Evolutionary conservation across 2,888 invertebrate species (phyloP).

Genomic region (Exephanes ischioxanthus): DNA sequence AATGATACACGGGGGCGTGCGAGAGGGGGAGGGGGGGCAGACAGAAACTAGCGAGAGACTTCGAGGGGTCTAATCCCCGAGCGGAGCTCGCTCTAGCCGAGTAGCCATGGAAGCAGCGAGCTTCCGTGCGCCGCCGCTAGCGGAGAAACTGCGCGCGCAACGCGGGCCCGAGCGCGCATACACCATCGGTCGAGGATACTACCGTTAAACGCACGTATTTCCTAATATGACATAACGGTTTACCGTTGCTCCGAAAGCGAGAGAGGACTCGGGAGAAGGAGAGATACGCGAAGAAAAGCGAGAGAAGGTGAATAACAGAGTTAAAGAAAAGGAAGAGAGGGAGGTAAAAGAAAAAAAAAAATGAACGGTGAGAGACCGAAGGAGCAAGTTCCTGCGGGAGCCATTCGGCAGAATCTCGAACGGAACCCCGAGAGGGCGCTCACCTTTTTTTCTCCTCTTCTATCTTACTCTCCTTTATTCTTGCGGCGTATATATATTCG

Average conservation of each 20-base stretch:
- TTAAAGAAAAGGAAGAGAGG: constrained; percentile 54
- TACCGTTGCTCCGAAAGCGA: constrained; percentile 72
- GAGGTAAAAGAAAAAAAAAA: constrained; percentile 52
- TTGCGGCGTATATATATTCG: constrained; percentile 4
- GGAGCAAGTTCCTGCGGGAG: constrained; percentile 65
- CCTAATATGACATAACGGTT: constrained; percentile 85
- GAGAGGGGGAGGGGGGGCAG: background rate
- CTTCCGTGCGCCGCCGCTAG: constrained; percentile 13
- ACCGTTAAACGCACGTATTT: constrained; percentile 83
- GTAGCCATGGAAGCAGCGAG: background rate
- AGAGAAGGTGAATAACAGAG: constrained; percentile 35
- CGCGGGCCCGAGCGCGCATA: constrained; percentile 34
- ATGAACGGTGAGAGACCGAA: constrained; percentile 27
- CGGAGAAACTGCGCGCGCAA: constrained; percentile 18
- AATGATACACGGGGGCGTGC: constrained; percentile 3
- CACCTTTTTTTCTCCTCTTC: constrained; percentile 42
- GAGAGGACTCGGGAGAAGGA: constrained; percentile 49
- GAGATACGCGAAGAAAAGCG: constrained; percentile 38
- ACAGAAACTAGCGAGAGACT: constrained; percentile 8
- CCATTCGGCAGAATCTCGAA: constrained; percentile 67
- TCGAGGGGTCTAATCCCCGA: background rate
- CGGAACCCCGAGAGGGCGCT: constrained; percentile 69
- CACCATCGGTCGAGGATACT: constrained; percentile 68
- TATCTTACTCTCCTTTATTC: constrained; percentile 40
- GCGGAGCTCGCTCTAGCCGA: background rate